Conservation (phyloP, 2,113 vertebrate genomes). For the Tragelaphus scriptus region DNA sequence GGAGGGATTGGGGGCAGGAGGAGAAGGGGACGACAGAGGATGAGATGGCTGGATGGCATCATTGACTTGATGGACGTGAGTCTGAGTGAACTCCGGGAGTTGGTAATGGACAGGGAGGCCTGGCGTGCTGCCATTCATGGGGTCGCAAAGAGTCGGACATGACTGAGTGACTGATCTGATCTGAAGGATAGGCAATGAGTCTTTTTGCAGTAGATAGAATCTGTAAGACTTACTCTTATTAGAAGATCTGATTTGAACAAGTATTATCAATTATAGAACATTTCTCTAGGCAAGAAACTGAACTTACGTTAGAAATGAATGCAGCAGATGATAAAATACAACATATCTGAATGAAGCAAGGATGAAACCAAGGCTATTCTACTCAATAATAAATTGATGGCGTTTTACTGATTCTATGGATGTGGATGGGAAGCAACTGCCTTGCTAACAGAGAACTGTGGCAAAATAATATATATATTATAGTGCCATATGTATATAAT, state of each 20-base stretch:
- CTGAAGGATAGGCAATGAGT: neutral
- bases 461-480: neutral
- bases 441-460: neutral
- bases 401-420: neutral
- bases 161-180: too few relatives aligned
- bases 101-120: too few relatives aligned
- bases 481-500: neutral
- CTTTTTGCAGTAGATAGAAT: neutral
- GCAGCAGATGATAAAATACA: neutral
- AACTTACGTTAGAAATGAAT: neutral
- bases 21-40: too few relatives aligned
- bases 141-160: too few relatives aligned
- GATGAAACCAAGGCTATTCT: neutral
- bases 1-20: too few relatives aligned
- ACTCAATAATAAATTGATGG: neutral
- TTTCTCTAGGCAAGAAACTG: neutral
- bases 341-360: neutral
- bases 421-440: too few relatives aligned
- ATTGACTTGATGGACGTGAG: too few relatives aligned
- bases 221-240: neutral
- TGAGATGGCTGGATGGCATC: too few relatives aligned
- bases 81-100: too few relatives aligned
- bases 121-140: too few relatives aligned
- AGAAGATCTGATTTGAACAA: neutral
- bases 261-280: neutral